A percentile compares a stretch with the other conserved stretches of the same genome.
Conservation (phyloP, 2,113 vertebrate genomes). For the Anas platyrhynchos region DNA sequence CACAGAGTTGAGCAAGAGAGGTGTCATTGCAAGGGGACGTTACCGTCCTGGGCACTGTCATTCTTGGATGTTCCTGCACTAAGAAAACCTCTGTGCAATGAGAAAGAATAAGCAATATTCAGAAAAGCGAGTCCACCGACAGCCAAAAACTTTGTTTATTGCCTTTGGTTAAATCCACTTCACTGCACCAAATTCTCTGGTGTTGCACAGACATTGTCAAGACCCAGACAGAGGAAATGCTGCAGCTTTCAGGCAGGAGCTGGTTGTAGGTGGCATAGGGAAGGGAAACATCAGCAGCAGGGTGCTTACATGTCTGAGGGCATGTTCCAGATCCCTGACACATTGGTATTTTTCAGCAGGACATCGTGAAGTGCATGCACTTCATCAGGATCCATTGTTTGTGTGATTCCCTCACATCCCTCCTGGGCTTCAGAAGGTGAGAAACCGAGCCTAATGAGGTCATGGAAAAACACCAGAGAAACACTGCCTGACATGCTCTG, state of each 20-base stretch:
- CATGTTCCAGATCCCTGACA: neutral
- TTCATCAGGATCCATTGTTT: neutral
- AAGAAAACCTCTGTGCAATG: neutral
- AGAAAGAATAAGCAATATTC: neutral
- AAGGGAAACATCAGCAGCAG: neutral
- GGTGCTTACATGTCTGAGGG: neutral
- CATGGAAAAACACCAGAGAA: conserved; percentile 41
- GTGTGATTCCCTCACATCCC: neutral
- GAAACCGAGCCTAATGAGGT: neutral
- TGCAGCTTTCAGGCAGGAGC: neutral
- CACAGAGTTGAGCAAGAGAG: neutral
- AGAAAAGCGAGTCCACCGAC: neutral
- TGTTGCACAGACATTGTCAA: neutral
- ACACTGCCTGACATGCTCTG: neutral
- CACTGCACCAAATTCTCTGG: too few relatives aligned
- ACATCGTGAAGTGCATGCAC: neutral
- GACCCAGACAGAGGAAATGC: neutral
- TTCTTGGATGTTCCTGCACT: neutral
- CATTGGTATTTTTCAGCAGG: neutral
- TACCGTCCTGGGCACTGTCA: neutral
- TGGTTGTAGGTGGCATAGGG: neutral
- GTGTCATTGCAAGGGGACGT: neutral
- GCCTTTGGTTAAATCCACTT: neutral
- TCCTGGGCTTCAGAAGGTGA: neutral
- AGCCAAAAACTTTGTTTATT: neutral